Evolutionary conservation across 2,888 invertebrate species (phyloP), one percentile per base, ranked within the genome.

Genomic region (Teleiodes luculella): DNA sequence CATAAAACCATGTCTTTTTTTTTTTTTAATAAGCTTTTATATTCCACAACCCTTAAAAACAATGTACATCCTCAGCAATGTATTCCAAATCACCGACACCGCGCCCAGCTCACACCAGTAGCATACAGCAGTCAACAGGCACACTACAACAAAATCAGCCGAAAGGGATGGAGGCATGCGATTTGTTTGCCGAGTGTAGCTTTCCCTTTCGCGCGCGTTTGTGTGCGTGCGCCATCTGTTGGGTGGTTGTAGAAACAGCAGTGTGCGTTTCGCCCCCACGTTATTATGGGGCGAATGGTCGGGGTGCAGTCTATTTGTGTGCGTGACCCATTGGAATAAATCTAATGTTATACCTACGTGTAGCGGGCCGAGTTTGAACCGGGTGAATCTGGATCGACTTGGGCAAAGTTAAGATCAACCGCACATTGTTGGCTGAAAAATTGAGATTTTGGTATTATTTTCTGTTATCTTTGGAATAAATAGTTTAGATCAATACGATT

Each of bases 251-350:
- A 6, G 28, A 7, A 33, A 67, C 65, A 72, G 62, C 14, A 73
- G 82, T 80, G 66, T 72, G 78, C 65, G 81, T 80, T 77, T 72
- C 76, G 79, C 83, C 83, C 85, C 84, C 82, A 80, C 77, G 55
- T 43, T 43, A 43, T 20, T 51, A 74, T 41, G 39, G 39, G 39
- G 47, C 50, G 36, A 20, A 35, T 24, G 13, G 20, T 49, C 50
- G 41, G 51, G 51, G 51, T 51, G 35, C 14, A 10, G 1, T 37
- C 14, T 37, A 14, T 1, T 49, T 74, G 88, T 89, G 77, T 86
- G 86, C 71, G 87, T 88, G 86, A 87, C 88, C 88, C 86, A 88
- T 84, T 86, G 87, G 83, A 86, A 88, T 87, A 88, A 88, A 88
- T 88, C 86, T 86, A 86, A 86, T 80, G 73, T 74, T 77, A 81